Conservation (phyloP, 1,140 invertebrate genomes). For the Bicyclus anynana region DNA sequence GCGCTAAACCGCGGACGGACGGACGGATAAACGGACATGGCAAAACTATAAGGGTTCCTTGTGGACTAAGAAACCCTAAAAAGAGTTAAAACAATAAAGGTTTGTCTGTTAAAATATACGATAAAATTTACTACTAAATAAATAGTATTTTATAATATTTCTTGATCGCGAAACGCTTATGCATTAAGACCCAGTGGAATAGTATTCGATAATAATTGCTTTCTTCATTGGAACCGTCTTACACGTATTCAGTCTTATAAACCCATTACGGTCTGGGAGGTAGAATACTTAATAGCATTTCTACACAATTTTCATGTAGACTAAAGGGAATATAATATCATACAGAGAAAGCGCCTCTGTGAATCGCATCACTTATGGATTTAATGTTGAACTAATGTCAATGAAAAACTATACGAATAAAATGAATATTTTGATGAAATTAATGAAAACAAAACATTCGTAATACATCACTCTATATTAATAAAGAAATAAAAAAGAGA, state of each 20-base stretch:
- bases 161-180: conserved; percentile 8
- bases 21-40: too few relatives aligned
- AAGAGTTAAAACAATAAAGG: too few relatives aligned
- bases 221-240: conserved; percentile 41
- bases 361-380: not conserved
- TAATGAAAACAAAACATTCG: too few relatives aligned
- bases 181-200: conserved; percentile 19
- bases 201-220: conserved; percentile 48
- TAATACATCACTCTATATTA: too few relatives aligned
- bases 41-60: too few relatives aligned
- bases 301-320: conserved; percentile 29
- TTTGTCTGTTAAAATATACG: too few relatives aligned
- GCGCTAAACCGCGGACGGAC: too few relatives aligned
- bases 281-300: conserved; percentile 31
- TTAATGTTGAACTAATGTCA: not conserved
- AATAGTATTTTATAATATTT: not conserved
- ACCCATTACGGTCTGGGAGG: conserved; percentile 44
- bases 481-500: too few relatives aligned
- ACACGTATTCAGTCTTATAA: conserved; percentile 45
- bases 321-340: conserved; percentile 16
- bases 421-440: too few relatives aligned
- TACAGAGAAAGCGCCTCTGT: not conserved
- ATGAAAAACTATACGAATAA: too few relatives aligned
- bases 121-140: too few relatives aligned
- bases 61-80: too few relatives aligned